phyloP scores from a whole-genome alignment of 2,888 invertebrate species.

The Serripes groenlandicus region DNA sequence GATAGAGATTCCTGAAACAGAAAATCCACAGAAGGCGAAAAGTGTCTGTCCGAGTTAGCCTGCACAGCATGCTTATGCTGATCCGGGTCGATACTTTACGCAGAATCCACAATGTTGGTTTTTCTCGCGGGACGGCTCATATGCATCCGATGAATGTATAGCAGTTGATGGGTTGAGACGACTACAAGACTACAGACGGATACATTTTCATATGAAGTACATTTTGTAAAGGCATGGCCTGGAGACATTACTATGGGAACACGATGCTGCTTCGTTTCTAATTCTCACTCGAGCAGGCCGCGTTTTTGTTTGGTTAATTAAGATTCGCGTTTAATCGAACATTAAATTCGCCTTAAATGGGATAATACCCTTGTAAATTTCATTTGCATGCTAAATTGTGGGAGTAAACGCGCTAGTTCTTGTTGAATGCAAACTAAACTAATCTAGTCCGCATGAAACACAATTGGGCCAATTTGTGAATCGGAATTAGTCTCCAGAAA shows the following conservation, averaged over 20 bases:
- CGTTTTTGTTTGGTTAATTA: constrained; percentile 7
- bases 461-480: constrained; percentile 16
- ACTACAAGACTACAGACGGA: no score
- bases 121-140: no score
- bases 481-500: constrained; percentile 11
- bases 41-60: no score
- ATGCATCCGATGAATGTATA: no score
- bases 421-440: constrained; percentile 8
- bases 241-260: background rate
- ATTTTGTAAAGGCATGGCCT: background rate
- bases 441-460: constrained; percentile 3
- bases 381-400: constrained; percentile 19
- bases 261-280: background rate
- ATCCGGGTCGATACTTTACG: no score
- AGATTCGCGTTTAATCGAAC: constrained; percentile 9
- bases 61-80: no score
- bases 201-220: background rate
- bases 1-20: no score
- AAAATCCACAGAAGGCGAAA: no score
- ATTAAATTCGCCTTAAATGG: constrained; percentile 2
- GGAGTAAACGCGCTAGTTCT: constrained; percentile 11
- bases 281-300: background rate
- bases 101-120: no score
- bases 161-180: no score
- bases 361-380: constrained; percentile 15